Percentiles rank a stretch among this genome's conserved stretches.
Evolutionary conservation across 2,797 vertebrate species (phyloP).

Genomic region (Triplophysa bombifrons): DNA sequence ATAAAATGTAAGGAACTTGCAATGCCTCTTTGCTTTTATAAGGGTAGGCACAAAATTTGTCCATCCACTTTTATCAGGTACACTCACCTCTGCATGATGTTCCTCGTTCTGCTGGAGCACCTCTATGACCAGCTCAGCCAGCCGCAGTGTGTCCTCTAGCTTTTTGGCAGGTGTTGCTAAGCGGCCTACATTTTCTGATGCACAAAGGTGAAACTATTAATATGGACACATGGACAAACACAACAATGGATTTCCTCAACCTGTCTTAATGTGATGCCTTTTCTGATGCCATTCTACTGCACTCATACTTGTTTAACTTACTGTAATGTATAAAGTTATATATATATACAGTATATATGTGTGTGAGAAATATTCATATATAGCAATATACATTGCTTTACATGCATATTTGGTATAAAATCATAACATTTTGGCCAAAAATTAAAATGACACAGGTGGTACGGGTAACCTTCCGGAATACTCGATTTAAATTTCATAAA

Average conservation of each 20-base stretch:
- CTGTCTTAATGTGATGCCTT: background rate
- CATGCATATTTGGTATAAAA: background rate
- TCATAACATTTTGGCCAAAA: background rate
- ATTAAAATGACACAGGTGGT: background rate
- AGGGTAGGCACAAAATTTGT: too few relatives aligned
- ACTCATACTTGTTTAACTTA: background rate
- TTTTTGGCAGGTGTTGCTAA: slow-evolving; percentile 99
- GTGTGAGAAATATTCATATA: too few relatives aligned
- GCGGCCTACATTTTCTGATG: slow-evolving; percentile 97
- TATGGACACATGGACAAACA: slow-evolving; percentile 6
- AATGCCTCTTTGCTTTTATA: too few relatives aligned
- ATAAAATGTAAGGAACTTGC: background rate
- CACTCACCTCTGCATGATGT: slow-evolving; percentile 96
- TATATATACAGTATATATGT: too few relatives aligned
- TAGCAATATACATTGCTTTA: background rate
- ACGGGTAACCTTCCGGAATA: background rate
- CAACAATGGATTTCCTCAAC: slow-evolving; percentile 12
- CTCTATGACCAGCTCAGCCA: slow-evolving; percentile 97
- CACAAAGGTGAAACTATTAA: slow-evolving; percentile 85
- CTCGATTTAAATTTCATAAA: slow-evolving; percentile 19
- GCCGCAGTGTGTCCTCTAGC: slow-evolving; percentile 96
- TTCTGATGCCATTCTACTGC: slow-evolving; percentile 9
- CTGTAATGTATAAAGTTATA: background rate
- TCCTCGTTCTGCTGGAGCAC: slow-evolving; percentile 99
- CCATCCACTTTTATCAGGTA: background rate